A percentile compares a stretch with the other conserved stretches of the same genome.
These are phyloP conservation scores for Glyphotaelius pellucidus DNA, from an alignment of 2,888 invertebrate species.

Conservation along the genomic window DNA sequence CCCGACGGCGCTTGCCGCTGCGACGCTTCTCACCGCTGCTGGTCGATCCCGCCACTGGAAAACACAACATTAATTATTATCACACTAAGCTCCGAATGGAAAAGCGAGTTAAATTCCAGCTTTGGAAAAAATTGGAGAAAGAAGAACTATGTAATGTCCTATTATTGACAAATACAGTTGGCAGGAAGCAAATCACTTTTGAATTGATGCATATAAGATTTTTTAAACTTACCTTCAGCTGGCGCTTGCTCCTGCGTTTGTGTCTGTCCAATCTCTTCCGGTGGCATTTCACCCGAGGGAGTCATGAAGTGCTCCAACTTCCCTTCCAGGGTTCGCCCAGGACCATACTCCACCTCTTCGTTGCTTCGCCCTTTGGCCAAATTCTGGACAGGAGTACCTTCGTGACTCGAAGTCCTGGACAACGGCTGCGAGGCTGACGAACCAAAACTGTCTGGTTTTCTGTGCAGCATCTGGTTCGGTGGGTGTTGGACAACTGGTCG, in stretches of 20 bases:
- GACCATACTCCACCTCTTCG: constrained; percentile 53
- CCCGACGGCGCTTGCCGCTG: constrained; percentile 58
- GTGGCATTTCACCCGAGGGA: constrained; percentile 74
- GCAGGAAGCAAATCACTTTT: neutral
- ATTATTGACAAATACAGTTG: neutral
- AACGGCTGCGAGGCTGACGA: constrained; percentile 71
- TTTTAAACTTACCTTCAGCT: constrained; percentile 49
- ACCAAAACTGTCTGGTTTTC: constrained; percentile 63
- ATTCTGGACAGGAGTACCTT: constrained; percentile 75
- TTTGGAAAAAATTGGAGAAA: neutral
- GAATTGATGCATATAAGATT: neutral
- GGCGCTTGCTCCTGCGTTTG: constrained; percentile 34
- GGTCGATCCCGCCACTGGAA: neutral
- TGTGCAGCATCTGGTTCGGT: constrained; percentile 28
- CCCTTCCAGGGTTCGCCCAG: neutral
- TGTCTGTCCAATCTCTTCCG: constrained; percentile 67
- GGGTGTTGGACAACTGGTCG: neutral
- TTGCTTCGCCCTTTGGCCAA: constrained; percentile 60
- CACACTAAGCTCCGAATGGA: neutral
- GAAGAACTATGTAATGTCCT: too few species aligned
- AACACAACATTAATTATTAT: neutral
- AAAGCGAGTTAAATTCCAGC: neutral
- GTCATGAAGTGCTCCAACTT: constrained; percentile 74
- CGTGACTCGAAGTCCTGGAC: constrained; percentile 77
- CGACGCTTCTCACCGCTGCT: constrained; percentile 59